These are phyloP conservation scores for Phrynosoma platyrhinos DNA, from an alignment of 2,113 vertebrate genomes.

Conservation along the genomic window DNA sequence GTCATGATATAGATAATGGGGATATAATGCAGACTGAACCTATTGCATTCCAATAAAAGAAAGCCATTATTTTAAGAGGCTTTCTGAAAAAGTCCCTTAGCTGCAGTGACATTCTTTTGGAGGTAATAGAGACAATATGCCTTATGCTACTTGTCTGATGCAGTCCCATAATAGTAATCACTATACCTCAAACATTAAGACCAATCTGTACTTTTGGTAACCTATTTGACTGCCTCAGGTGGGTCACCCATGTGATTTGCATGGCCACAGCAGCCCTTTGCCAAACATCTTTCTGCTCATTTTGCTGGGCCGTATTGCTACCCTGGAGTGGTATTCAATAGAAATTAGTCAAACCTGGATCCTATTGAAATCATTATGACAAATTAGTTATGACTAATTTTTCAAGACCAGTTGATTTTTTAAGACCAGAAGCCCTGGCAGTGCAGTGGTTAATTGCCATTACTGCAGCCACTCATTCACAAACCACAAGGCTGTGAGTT, in stretches of 20 bases:
- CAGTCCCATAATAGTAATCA: not conserved
- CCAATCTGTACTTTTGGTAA: not conserved
- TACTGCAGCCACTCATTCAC: too few relatives aligned
- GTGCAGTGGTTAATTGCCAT: too few relatives aligned
- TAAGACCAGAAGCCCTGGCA: too few relatives aligned
- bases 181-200: not conserved
- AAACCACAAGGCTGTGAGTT: too few relatives aligned
- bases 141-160: not conserved
- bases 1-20: not conserved
- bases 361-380: not conserved
- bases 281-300: too few relatives aligned
- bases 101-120: not conserved
- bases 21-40: not conserved
- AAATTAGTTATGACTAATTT: not conserved
- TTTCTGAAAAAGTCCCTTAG: not conserved
- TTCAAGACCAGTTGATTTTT: not conserved
- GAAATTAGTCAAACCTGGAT: not conserved
- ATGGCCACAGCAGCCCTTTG: not conserved
- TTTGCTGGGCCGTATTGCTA: too few relatives aligned
- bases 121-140: not conserved
- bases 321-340: too few relatives aligned
- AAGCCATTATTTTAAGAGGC: not conserved
- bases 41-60: not conserved
- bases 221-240: not conserved
- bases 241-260: not conserved